These are phyloP conservation scores for Xiphophorus birchmanni DNA, from an alignment of 2,797 vertebrate species.

Conservation along the genomic window DNA sequence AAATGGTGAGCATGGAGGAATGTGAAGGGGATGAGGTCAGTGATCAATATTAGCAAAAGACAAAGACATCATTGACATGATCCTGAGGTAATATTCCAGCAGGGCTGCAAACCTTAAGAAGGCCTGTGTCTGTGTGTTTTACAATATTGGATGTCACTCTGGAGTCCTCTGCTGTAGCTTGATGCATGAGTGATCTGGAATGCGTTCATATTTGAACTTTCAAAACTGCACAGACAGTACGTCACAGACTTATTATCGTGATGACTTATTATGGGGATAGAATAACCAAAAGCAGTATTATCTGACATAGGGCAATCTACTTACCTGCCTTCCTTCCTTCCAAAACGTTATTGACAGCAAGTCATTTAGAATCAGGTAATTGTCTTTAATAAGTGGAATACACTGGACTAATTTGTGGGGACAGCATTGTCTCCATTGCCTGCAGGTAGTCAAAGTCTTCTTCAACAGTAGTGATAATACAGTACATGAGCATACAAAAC, in stretches of 20 bases:
- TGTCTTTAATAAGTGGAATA: not conserved
- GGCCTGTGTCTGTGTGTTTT: conserved; percentile 6
- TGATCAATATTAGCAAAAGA: conserved; percentile 11
- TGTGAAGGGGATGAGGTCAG: conserved; percentile 1
- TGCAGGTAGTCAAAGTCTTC: not conserved
- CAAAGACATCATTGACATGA: conserved; percentile 6
- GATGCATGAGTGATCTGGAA: conserved; percentile 6
- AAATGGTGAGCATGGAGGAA: conserved; percentile 7
- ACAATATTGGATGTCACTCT: conserved; percentile 11
- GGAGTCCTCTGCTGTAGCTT: not conserved
- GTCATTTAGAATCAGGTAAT: not conserved
- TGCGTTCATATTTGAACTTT: not conserved
- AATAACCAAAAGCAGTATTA: not conserved
- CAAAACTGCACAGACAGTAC: not conserved
- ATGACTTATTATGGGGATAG: not conserved
- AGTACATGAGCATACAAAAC: not conserved
- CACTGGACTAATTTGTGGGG: not conserved
- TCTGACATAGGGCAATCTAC: not conserved
- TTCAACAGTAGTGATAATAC: not conserved
- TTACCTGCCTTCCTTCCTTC: not conserved
- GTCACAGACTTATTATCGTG: not conserved
- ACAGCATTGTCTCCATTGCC: not conserved
- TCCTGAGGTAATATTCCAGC: conserved; percentile 7
- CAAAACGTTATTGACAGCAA: not conserved
- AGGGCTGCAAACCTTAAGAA: not conserved